Evolutionary conservation across 1,140 invertebrate genomes (phyloP).

Genomic region (Halictus rubicundus): DNA sequence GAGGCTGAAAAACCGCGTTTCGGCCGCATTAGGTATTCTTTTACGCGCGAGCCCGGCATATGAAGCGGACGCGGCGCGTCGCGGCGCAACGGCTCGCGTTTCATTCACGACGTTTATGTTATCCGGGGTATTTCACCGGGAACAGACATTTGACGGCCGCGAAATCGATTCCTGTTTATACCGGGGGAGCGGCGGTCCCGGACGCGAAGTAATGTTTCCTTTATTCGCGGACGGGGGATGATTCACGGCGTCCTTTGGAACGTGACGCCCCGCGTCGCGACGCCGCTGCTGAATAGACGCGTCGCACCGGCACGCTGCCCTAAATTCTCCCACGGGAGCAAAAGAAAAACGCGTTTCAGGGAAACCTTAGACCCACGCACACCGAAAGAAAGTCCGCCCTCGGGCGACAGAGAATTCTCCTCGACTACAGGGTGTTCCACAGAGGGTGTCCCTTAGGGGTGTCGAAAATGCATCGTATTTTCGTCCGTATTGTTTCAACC

Average conservation of each 20-base stretch:
- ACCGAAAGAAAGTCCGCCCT: constrained; percentile 14
- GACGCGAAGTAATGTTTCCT: constrained; percentile 18
- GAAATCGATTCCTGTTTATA: constrained; percentile 20
- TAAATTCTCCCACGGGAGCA: constrained; percentile 48
- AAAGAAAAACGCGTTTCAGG: no score
- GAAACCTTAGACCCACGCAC: background rate
- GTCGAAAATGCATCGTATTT: no score
- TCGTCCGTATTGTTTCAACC: no score
- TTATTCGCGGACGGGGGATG: constrained; percentile 23
- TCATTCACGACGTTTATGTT: constrained; percentile 12
- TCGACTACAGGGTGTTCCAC: no score
- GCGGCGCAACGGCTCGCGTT: background rate
- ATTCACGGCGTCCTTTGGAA: constrained; percentile 37
- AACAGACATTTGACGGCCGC: background rate
- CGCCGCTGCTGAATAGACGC: constrained; percentile 45
- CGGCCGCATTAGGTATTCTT: constrained; percentile 16
- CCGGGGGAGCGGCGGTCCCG: no score
- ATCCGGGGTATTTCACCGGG: background rate
- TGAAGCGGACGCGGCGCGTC: background rate
- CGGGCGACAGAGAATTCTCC: constrained; percentile 35
- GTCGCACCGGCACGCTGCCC: constrained; percentile 34
- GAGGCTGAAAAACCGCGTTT: no score
- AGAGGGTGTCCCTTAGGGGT: no score
- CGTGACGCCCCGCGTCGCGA: background rate
- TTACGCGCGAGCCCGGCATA: constrained; percentile 12